A percentile compares a stretch with the other conserved stretches of the same genome.
These are phyloP conservation scores for Stomatorhinus walkeri DNA, from an alignment of 2,797 vertebrate species.

Conservation along the genomic window DNA sequence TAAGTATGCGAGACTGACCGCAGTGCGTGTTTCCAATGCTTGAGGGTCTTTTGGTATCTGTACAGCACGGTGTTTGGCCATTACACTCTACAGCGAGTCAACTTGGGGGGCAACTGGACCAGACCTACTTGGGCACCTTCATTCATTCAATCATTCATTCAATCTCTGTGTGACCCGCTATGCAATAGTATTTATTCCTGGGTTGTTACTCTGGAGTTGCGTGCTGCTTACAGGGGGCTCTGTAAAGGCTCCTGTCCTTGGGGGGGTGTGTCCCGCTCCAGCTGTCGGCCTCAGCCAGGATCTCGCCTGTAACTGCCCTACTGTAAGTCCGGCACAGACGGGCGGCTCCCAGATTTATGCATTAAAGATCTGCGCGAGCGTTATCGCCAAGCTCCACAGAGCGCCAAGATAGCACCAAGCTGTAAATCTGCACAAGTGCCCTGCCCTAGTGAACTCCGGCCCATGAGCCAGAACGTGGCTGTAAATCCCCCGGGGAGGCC, in stretches of 20 bases:
- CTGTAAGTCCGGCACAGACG: background rate
- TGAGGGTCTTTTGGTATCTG: background rate
- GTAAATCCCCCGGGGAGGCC: background rate
- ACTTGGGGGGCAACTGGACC: background rate
- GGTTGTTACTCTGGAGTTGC: background rate
- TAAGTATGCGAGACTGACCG: background rate
- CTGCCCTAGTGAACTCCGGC: background rate
- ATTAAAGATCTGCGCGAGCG: background rate
- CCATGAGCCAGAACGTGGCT: background rate
- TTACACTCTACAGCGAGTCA: background rate
- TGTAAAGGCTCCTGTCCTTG: background rate
- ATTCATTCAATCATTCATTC: background rate
- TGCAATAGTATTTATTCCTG: background rate
- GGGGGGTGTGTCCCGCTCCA: background rate
- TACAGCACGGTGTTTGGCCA: background rate
- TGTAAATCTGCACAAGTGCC: background rate
- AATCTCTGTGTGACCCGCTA: background rate
- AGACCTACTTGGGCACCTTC: background rate
- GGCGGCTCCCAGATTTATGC: background rate
- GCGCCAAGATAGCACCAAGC: background rate
- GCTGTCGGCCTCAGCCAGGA: background rate
- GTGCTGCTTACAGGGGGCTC: background rate
- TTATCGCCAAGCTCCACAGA: background rate
- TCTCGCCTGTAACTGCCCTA: background rate
- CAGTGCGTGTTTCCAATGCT: background rate